These are phyloP conservation scores for Euzophera pinguis DNA, from an alignment of 2,888 invertebrate genomes.

Conservation along the genomic window DNA sequence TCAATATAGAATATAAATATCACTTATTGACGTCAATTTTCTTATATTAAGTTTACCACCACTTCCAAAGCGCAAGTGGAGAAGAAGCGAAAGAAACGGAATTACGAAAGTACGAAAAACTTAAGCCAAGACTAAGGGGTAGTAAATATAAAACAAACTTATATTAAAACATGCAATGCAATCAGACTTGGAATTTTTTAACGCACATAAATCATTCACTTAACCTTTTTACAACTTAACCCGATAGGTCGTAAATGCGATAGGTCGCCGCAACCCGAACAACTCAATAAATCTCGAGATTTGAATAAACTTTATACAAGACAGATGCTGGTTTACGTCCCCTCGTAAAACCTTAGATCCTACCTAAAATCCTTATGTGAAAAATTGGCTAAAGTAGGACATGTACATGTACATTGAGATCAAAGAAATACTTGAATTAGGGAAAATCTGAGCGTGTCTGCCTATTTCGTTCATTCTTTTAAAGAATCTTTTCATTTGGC, in stretches of 20 bases:
- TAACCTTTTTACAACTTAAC: constrained; percentile 13
- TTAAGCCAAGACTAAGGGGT: too few species aligned
- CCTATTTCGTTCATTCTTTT: too few species aligned
- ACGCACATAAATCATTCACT: constrained; percentile 12
- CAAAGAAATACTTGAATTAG: background rate
- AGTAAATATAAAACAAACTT: too few species aligned
- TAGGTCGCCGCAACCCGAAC: constrained; percentile 3
- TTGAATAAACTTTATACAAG: constrained; percentile 22
- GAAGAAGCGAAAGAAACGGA: too few species aligned
- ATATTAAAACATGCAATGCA: background rate
- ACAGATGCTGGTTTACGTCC: constrained; percentile 23
- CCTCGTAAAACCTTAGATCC: constrained; percentile 18
- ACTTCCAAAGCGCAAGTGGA: too few species aligned
- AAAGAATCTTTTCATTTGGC: too few species aligned
- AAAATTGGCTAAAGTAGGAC: background rate
- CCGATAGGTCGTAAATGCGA: constrained; percentile 7
- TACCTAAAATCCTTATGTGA: background rate
- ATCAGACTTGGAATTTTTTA: background rate
- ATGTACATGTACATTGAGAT: background rate
- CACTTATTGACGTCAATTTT: too few species aligned
- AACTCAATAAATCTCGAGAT: constrained; percentile 21
- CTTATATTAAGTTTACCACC: too few species aligned
- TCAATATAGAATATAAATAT: too few species aligned
- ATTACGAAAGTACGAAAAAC: too few species aligned
- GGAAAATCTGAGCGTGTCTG: too few species aligned